Conservation (phyloP, 2,888 invertebrate species). For the Candidula unifasciata region DNA sequence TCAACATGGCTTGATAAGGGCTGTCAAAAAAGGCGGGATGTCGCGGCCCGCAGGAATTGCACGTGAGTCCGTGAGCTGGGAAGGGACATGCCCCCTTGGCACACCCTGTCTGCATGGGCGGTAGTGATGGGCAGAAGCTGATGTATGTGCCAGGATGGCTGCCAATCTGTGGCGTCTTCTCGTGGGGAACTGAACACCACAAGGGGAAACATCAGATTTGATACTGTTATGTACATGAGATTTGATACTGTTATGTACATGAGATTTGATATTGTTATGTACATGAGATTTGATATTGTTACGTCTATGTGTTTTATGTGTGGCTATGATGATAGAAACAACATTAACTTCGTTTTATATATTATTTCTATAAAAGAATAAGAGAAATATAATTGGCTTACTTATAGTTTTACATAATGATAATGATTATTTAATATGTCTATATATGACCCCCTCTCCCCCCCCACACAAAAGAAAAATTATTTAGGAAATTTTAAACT, state of each 20-base stretch:
- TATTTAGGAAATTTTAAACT: no score
- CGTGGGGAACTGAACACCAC: constrained; percentile 35
- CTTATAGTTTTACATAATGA: no score
- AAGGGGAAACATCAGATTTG: not conserved
- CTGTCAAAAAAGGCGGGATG: constrained; percentile 67
- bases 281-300: not conserved
- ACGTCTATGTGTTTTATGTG: no score
- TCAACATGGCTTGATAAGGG: constrained; percentile 68
- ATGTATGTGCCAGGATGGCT: constrained; percentile 54
- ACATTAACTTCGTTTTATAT: no score
- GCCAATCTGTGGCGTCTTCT: constrained; percentile 38
- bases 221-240: not conserved
- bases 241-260: not conserved
- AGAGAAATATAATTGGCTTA: no score
- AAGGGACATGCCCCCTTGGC: constrained; percentile 58
- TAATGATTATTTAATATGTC: no score
- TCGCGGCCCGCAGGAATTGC: constrained; percentile 65
- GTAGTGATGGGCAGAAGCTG: constrained; percentile 54
- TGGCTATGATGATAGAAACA: no score
- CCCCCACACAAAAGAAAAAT: no score
- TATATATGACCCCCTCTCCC: no score
- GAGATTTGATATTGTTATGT: not conserved
- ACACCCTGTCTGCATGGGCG: constrained; percentile 52
- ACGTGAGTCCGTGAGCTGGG: constrained; percentile 60
- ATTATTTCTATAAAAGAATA: no score